Conservation (phyloP, 2,113 vertebrate genomes). For the Pelecanoides urinatrix region DNA sequence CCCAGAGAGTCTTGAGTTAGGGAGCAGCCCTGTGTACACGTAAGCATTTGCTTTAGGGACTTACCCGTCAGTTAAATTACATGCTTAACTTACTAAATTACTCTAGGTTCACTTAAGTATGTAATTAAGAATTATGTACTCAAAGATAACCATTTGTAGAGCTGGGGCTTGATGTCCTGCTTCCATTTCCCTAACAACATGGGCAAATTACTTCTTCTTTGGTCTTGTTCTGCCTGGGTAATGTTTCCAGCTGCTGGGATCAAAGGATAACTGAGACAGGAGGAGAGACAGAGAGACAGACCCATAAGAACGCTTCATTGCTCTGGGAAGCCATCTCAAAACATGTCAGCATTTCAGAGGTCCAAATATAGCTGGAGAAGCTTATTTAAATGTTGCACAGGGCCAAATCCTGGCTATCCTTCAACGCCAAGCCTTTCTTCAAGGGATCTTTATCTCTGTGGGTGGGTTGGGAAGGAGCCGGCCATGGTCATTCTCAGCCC, state of each 20-base stretch:
- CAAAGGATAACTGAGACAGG: not conserved
- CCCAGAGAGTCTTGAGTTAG: not conserved
- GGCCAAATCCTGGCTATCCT: not conserved
- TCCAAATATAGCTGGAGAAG: not conserved
- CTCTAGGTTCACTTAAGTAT: not conserved
- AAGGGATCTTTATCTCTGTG: not conserved
- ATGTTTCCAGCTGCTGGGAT: not conserved
- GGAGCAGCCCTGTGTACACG: not conserved
- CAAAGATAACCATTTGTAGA: not conserved
- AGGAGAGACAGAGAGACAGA: not conserved
- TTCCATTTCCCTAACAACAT: not conserved
- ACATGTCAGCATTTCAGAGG: not conserved
- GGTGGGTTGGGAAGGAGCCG: not conserved
- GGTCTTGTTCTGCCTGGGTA: not conserved
- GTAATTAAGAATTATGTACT: slow-evolving; percentile 13
- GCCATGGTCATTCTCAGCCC: not conserved
- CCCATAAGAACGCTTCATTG: not conserved
- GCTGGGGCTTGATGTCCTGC: not conserved
- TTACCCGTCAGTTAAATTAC: slow-evolving; percentile 27
- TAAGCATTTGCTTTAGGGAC: not conserved
- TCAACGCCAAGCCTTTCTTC: not conserved
- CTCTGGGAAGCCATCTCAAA: not conserved
- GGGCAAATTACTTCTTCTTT: not conserved
- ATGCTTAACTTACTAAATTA: slow-evolving; percentile 47
- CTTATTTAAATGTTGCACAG: not conserved